phyloP scores from a whole-genome alignment of 2,888 invertebrate genomes.

The Hoplodrina blanda region DNA sequence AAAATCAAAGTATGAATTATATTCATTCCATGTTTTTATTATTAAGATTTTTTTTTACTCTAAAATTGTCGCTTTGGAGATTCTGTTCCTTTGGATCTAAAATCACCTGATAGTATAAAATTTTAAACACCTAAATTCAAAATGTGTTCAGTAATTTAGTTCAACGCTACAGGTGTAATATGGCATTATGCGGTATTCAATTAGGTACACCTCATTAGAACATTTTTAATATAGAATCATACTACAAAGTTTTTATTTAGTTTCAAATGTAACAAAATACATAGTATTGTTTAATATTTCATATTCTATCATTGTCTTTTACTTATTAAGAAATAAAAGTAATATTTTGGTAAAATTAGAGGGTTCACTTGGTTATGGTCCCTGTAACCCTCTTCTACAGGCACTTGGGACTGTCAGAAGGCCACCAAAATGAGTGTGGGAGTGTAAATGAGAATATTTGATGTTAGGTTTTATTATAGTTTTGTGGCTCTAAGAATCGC shows the following conservation, averaged over 20 bases:
- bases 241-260: slow-evolving; percentile 3
- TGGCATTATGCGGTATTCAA: slow-evolving; percentile 32
- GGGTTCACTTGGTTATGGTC: background rate
- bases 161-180: slow-evolving; percentile 33
- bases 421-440: background rate
- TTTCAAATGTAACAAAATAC: slow-evolving; percentile 4
- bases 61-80: slow-evolving; percentile 36
- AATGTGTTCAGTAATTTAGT: slow-evolving; percentile 68
- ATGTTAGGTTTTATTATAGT: slow-evolving; percentile 29
- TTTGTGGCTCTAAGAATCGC: slow-evolving; percentile 9
- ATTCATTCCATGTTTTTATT: slow-evolving; percentile 72
- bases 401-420: slow-evolving; percentile 4
- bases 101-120: slow-evolving; percentile 31
- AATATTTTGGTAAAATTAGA: slow-evolving; percentile 1
- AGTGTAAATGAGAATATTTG: slow-evolving; percentile 6
- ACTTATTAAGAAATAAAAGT: slow-evolving; percentile 7
- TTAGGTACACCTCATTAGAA: background rate
- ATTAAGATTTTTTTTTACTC: slow-evolving; percentile 63
- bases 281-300: slow-evolving; percentile 4
- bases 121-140: slow-evolving; percentile 52
- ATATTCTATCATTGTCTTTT: slow-evolving; percentile 2
- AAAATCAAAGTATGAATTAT: slow-evolving; percentile 63
- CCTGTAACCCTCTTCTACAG: background rate
- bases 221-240: slow-evolving; percentile 7
- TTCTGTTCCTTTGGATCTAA: slow-evolving; percentile 39